phyloP scores from a whole-genome alignment of 2,888 invertebrate species.

The Clitarchus hookeri region DNA sequence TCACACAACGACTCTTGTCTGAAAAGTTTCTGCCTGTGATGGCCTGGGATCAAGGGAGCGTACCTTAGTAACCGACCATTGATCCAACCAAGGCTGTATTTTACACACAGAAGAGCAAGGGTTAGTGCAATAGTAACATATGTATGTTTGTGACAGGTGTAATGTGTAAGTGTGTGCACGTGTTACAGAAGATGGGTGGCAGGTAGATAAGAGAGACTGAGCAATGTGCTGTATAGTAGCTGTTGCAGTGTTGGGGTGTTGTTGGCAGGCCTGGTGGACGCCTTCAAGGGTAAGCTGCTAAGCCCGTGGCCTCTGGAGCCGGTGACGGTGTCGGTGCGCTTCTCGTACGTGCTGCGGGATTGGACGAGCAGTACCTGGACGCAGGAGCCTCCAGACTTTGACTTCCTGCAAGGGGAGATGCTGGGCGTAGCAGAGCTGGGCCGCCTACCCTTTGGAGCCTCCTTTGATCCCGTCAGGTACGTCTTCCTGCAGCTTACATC shows the following conservation, averaged over 20 bases:
- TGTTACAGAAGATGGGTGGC: too few species aligned
- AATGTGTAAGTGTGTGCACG: too few species aligned
- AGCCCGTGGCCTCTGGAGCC: slow-evolving; percentile 60
- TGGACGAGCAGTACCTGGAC: slow-evolving; percentile 67
- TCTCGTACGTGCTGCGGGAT: slow-evolving; percentile 71
- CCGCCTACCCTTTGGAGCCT: slow-evolving; percentile 82
- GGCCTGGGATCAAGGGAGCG: too few species aligned
- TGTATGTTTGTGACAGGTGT: too few species aligned
- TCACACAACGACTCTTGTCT: too few species aligned
- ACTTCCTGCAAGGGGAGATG: slow-evolving; percentile 60
- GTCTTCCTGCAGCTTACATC: neutral
- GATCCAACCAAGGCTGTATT: too few species aligned
- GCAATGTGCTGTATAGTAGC: neutral
- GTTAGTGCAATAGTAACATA: too few species aligned
- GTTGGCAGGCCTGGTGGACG: slow-evolving; percentile 67
- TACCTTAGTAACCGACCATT: too few species aligned
- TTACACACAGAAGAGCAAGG: too few species aligned
- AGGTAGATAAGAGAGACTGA: neutral
- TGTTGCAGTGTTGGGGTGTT: neutral
- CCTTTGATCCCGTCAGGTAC: slow-evolving; percentile 72
- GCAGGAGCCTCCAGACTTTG: slow-evolving; percentile 62
- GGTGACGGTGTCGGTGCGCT: slow-evolving; percentile 72
- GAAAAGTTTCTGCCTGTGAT: too few species aligned
- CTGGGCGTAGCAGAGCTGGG: slow-evolving; percentile 59
- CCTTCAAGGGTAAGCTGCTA: slow-evolving; percentile 89